These are phyloP conservation scores for Poecilus cupreus DNA, from an alignment of 2,888 invertebrate genomes.

Conservation along the genomic window DNA sequence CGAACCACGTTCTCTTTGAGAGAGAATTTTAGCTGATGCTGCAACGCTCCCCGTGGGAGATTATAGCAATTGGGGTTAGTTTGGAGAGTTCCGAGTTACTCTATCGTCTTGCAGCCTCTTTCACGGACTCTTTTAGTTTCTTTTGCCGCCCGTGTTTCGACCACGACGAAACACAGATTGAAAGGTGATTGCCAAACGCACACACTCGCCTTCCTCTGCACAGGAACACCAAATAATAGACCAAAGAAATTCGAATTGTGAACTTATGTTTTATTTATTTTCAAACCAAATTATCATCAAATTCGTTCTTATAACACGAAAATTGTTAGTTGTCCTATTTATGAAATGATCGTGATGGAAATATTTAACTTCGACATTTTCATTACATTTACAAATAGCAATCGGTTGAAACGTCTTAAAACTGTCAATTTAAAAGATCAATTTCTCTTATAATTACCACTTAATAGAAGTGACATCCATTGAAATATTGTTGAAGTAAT, in stretches of 20 bases:
- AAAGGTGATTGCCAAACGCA: slow-evolving; percentile 29
- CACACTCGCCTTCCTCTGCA: background rate
- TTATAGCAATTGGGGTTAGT: slow-evolving; percentile 59
- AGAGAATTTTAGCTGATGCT: slow-evolving; percentile 57
- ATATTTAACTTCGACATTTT: too few relatives aligned
- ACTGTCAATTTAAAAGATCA: too few relatives aligned
- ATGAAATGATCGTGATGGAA: too few relatives aligned
- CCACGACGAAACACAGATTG: slow-evolving; percentile 32
- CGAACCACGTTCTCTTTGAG: slow-evolving; percentile 59
- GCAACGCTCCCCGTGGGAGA: slow-evolving; percentile 56
- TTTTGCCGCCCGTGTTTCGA: background rate
- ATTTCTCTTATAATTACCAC: too few relatives aligned
- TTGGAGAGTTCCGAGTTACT: slow-evolving; percentile 44
- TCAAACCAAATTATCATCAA: too few relatives aligned
- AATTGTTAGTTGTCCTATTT: too few relatives aligned
- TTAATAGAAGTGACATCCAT: too few relatives aligned
- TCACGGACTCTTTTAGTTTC: slow-evolving; percentile 19
- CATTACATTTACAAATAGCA: too few relatives aligned
- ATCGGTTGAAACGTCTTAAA: too few relatives aligned
- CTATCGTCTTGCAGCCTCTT: slow-evolving; percentile 36
- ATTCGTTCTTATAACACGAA: too few relatives aligned
- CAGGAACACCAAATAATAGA: background rate
- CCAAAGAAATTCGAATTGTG: slow-evolving; percentile 8
- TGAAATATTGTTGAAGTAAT: too few relatives aligned
- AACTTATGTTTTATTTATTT: slow-evolving; percentile 16